Evolutionary conservation across 2,888 invertebrate genomes (phyloP), one percentile per base, ranked within the genome.

Genomic region (Temnothorax unifasciatus): DNA sequence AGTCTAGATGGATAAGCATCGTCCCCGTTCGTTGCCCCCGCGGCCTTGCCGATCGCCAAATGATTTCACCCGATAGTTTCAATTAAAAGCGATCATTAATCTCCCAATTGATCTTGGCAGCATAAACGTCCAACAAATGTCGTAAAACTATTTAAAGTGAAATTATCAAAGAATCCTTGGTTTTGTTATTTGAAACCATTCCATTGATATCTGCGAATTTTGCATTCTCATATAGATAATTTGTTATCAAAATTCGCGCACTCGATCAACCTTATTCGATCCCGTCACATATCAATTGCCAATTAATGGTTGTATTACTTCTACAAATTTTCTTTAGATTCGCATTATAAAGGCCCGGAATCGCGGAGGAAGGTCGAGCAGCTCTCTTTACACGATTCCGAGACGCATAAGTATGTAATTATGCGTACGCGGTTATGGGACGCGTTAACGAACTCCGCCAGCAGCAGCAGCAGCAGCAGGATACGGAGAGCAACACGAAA

Each of bases 401-500:
- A 47, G 47, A 68, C 38, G 74, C 59, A 38, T 11, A 63, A 69
- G 59, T 84, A 34, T 85, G 84, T 81, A 85, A 85, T 83, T 89
- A 85, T 76, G 68, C 59, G 75, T 52, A 38, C 21, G 59, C 18
- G 59, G 25, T 83, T 66, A 71, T 85, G 69, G 57, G 52, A 50
- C 77, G 66, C 66, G 54, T 54, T 85, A 85, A 85, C 85, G 66
- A 82, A 85, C 73, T 77, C 50, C 15, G 73, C 66, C n/a, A 52
- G 59, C 63, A 73, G 79, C 64, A 64, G 54, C 59, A 21, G 21
- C 69, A 50, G 71, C 44, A 47, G 71, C 82, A 82, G 84, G 85
- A 85, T 85, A 83, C 84, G 68, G 82, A 50, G 85, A 82, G 85
- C 85, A 77, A 68, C 64, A 64, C 85, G 86, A 87, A 84, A 84